phyloP scores from a whole-genome alignment of 2,797 vertebrate genomes.

The Nannoperca australis region DNA sequence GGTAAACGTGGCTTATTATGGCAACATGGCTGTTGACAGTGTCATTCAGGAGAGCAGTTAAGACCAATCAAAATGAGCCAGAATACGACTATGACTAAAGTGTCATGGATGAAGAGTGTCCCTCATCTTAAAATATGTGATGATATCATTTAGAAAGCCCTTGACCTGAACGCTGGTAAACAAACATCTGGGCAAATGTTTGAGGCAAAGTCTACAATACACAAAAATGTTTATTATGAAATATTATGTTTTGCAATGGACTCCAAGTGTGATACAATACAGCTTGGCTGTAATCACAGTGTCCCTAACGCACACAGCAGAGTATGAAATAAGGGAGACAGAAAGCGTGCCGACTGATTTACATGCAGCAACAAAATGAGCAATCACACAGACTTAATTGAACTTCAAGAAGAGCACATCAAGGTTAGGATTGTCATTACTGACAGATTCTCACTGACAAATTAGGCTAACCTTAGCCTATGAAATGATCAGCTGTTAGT shows the following conservation, averaged over 20 bases:
- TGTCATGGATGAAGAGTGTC: constrained; percentile 23
- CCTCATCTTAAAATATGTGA: constrained; percentile 29
- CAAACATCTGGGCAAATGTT: constrained; percentile 32
- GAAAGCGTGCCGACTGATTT: constrained; percentile 59
- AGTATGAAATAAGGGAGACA: constrained; percentile 48
- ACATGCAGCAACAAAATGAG: constrained; percentile 73
- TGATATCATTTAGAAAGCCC: constrained; percentile 38
- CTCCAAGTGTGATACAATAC: constrained; percentile 23
- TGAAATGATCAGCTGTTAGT: constrained; percentile 57
- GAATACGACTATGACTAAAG: not conserved
- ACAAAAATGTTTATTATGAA: constrained; percentile 8
- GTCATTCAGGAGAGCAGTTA: constrained; percentile 52
- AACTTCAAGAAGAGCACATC: constrained; percentile 75
- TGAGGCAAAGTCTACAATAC: not conserved
- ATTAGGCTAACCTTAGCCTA: constrained; percentile 72
- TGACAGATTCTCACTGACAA: constrained; percentile 66
- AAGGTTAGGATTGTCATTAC: constrained; percentile 80
- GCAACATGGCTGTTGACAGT: constrained; percentile 52
- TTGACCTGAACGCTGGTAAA: constrained; percentile 25
- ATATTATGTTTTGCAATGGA: constrained; percentile 37
- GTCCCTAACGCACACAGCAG: constrained; percentile 41
- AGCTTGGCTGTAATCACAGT: constrained; percentile 49
- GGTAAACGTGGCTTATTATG: constrained; percentile 42
- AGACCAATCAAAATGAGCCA: constrained; percentile 37
- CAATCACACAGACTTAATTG: constrained; percentile 81